These are phyloP conservation scores for Mongoloraphidia duomilia DNA, from an alignment of 2,888 invertebrate species.

Conservation along the genomic window DNA sequence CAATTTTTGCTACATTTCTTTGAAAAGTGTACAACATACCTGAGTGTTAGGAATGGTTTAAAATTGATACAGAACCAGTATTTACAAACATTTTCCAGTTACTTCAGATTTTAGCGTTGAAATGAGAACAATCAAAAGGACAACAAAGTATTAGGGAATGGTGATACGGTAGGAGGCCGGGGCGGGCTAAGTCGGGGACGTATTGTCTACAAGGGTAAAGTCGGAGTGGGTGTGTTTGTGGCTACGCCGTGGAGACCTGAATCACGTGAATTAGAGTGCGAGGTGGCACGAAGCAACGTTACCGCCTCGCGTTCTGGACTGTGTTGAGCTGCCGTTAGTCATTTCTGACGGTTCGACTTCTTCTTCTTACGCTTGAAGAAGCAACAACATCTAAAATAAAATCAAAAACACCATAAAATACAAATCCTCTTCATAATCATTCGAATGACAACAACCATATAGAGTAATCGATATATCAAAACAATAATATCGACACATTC, in stretches of 20 bases:
- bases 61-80: too few relatives aligned
- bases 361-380: slow-evolving; percentile 99
- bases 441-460: too few relatives aligned
- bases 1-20: too few relatives aligned
- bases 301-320: slow-evolving; percentile 49
- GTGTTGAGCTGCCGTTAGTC: slow-evolving; percentile 61
- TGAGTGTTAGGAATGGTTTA: too few relatives aligned
- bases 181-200: neutral
- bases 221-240: slow-evolving; percentile 23
- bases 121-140: too few relatives aligned
- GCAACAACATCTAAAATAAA: slow-evolving; percentile 85
- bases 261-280: slow-evolving; percentile 47
- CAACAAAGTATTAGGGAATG: slow-evolving; percentile 2
- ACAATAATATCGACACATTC: too few relatives aligned
- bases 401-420: slow-evolving; percentile 10
- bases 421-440: neutral
- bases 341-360: slow-evolving; percentile 84
- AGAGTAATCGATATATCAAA: too few relatives aligned
- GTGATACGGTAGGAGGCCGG: slow-evolving; percentile 5
- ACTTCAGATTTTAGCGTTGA: too few relatives aligned
- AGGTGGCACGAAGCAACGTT: slow-evolving; percentile 44
- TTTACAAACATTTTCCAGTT: too few relatives aligned
- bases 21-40: too few relatives aligned
- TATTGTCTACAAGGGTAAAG: slow-evolving; percentile 24
- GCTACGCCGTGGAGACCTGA: slow-evolving; percentile 36